phyloP scores from a whole-genome alignment of 2,888 invertebrate species.

The Serripes groenlandicus region DNA sequence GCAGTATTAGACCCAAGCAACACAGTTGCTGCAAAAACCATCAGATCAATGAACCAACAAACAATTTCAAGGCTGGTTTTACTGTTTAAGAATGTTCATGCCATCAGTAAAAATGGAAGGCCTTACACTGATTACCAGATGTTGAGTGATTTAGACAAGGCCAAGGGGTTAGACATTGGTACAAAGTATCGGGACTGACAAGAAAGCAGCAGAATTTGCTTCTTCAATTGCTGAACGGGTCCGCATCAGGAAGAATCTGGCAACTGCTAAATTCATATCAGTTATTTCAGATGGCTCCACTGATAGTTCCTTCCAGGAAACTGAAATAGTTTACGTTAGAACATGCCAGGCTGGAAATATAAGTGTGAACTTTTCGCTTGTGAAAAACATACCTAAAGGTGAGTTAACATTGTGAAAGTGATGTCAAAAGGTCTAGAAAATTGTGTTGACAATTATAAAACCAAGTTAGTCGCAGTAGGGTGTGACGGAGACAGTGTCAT shows the following conservation, averaged over 20 bases:
- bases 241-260: background rate
- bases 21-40: too few relatives aligned
- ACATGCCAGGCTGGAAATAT: slow-evolving; percentile 5
- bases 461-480: slow-evolving; percentile 26
- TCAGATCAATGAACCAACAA: too few relatives aligned
- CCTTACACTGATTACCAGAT: background rate
- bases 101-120: too few relatives aligned
- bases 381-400: slow-evolving; percentile 38
- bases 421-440: slow-evolving; percentile 27
- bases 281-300: slow-evolving; percentile 43
- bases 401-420: slow-evolving; percentile 17
- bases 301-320: slow-evolving; percentile 39
- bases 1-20: too few relatives aligned
- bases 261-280: slow-evolving; percentile 21
- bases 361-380: slow-evolving; percentile 16
- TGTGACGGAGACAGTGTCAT: slow-evolving; percentile 32
- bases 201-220: background rate
- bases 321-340: slow-evolving; percentile 49
- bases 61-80: too few relatives aligned
- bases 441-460: background rate
- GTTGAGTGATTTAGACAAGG: background rate
- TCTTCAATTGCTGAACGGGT: background rate
- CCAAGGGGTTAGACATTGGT: background rate
- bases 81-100: too few relatives aligned
- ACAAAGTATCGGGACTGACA: background rate